These are phyloP conservation scores for Heliconius aoede DNA, from an alignment of 2,888 invertebrate species.

Conservation along the genomic window DNA sequence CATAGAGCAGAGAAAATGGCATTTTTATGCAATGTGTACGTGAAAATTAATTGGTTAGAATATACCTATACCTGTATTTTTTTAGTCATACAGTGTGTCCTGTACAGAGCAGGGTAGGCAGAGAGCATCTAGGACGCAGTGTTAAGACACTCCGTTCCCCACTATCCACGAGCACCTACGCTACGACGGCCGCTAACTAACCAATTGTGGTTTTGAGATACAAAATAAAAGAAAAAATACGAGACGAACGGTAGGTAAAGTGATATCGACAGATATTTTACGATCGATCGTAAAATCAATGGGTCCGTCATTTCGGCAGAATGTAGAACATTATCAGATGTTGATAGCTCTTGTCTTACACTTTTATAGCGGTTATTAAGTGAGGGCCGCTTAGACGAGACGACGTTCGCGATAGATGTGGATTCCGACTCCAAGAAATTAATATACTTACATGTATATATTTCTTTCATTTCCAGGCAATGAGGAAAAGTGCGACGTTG, in stretches of 20 bases:
- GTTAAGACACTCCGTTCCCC: too few relatives aligned
- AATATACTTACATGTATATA: neutral
- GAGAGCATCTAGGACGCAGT: too few relatives aligned
- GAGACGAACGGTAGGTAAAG: neutral
- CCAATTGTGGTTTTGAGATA: neutral
- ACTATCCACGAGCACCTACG: too few relatives aligned
- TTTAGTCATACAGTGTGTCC: too few relatives aligned
- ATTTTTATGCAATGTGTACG: too few relatives aligned
- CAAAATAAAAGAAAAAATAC: constrained; percentile 18
- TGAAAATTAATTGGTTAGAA: too few relatives aligned
- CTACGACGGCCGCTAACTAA: neutral
- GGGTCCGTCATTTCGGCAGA: constrained; percentile 25
- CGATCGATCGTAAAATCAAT: constrained; percentile 35
- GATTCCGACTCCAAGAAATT: neutral
- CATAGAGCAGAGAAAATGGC: too few relatives aligned
- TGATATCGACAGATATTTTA: constrained; percentile 27
- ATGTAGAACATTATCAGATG: constrained; percentile 12
- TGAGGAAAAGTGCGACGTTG: neutral
- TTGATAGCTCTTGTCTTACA: constrained; percentile 27
- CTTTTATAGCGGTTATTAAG: constrained; percentile 21
- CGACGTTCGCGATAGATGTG: neutral
- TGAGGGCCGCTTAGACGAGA: neutral
- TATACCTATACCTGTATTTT: too few relatives aligned
- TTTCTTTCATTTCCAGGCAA: neutral
- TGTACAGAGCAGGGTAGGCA: too few relatives aligned